Conservation (phyloP, 2,113 vertebrate species). For the Ictidomys tridecemlineatus region DNA sequence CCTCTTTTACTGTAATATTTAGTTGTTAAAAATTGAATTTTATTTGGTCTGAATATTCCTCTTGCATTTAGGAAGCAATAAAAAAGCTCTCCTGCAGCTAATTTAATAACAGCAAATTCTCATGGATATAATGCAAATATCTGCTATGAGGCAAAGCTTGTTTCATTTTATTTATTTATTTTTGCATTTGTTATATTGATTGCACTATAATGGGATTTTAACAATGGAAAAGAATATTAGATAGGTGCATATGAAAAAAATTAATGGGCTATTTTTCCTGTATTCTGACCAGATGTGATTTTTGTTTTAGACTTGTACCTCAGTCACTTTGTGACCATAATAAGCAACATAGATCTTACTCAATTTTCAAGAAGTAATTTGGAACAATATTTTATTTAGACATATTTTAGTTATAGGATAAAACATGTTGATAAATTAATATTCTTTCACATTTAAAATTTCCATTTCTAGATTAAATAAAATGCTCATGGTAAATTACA, state of each 20-base stretch:
- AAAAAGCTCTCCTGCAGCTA: conserved; percentile 68
- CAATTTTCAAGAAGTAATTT: conserved; percentile 46
- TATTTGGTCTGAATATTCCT: conserved; percentile 69
- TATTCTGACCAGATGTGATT: background rate
- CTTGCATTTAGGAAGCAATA: conserved; percentile 62
- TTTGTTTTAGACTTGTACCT: conserved; percentile 33
- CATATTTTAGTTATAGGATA: background rate
- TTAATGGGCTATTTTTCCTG: conserved; percentile 1
- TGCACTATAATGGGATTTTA: conserved; percentile 67
- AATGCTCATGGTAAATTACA: background rate
- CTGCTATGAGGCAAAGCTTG: conserved; percentile 48
- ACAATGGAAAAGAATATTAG: conserved; percentile 64
- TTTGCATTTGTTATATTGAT: conserved; percentile 69
- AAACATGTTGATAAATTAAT: conserved; percentile 52
- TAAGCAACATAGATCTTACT: background rate
- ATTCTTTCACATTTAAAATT: conserved; percentile 44
- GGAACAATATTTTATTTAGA: background rate
- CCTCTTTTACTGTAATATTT: conserved; percentile 42
- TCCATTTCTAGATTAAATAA: conserved; percentile 50
- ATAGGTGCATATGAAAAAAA: conserved; percentile 57
- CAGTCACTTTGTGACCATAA: conserved; percentile 42
- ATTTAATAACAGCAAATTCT: conserved; percentile 78
- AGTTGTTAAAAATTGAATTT: conserved; percentile 70
- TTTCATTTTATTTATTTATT: conserved; percentile 67
- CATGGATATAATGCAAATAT: conserved; percentile 63